Base-by-base conservation (phyloP, 2,113 vertebrate species). In the Lanius ludovicianus region DNA sequence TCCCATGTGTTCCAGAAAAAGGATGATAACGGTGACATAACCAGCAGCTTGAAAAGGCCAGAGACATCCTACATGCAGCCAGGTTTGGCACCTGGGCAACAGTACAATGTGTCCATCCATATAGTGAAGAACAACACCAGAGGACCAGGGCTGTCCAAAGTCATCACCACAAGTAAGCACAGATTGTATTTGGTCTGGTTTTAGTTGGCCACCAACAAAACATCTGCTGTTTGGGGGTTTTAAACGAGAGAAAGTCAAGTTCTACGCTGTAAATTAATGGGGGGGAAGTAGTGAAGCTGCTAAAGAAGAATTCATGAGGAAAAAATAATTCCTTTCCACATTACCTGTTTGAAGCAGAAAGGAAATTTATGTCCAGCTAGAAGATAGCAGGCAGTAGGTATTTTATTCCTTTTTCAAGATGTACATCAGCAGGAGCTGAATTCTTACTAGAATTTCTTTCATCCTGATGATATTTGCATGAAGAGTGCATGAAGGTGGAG, bases 51-150 rank as follows among this genome's bases (percentile, higher is more conserved):
- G 63, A 97, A 98, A 68, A 98, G 98, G 19, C 98, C 99, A 7
- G 98, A 99, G 95, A 99, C 99, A 81, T 98, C 98, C 20, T 99
- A 99, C 71, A 97, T 98, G 93, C 99, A 99, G 96, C 99, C 98
- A 2, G 99, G 99, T 22, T 97, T 99, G 87, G 99, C 98, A 52
- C 99, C 99, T 12, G 99, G 99, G 50, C 99, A 99, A 37, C 99
- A 99, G 67, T 99, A 99, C 59, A 99, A 99, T 83, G 99, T 99
- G 91, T 99, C 99, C 44, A 98, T 99, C 87, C 98, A 99, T 75
- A 98, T 99, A 6, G 98, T 99, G 97, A 99, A 99, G 94, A 99
- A 99, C 97, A 99, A 99, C 25, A 99, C 98, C 52, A 98, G 98
- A 28, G 99, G 99, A 82, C 99, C 99, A 6, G 98, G 98, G 28